Percentiles rank a stretch among this genome's conserved stretches.
Evolutionary conservation across 2,797 vertebrate species (phyloP).

Genomic region (Avahi laniger): DNA sequence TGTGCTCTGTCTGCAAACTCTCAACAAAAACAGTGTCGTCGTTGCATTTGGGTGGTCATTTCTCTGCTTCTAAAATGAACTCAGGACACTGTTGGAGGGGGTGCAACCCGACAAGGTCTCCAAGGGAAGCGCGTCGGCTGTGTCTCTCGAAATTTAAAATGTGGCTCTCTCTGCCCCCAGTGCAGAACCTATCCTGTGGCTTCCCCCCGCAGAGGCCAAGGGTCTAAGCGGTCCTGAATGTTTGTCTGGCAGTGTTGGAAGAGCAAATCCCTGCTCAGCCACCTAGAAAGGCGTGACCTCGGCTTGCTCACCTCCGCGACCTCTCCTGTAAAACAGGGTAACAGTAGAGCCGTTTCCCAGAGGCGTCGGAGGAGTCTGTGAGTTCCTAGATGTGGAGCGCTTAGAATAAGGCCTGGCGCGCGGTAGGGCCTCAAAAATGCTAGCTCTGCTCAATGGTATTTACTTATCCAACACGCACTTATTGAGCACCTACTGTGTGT

Average conservation of each 20-base stretch:
- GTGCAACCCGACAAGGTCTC: not conserved
- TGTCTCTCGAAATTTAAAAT: not conserved
- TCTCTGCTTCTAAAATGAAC: not conserved
- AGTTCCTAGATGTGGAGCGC: too few species aligned
- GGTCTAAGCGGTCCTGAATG: rapidly evolving
- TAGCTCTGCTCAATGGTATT: not conserved
- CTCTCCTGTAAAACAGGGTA: not conserved
- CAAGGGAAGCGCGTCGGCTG: not conserved
- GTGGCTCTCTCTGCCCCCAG: rapidly evolving
- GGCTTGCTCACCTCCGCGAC: not conserved
- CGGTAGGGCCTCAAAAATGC: not conserved
- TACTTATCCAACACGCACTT: too few species aligned
- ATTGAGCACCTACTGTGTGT: not conserved
- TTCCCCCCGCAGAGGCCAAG: not conserved
- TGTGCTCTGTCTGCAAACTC: not conserved
- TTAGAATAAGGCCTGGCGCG: not conserved
- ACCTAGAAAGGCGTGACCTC: not conserved
- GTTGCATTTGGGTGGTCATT: not conserved
- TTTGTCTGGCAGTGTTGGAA: not conserved
- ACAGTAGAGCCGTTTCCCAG: not conserved
- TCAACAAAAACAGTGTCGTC: not conserved
- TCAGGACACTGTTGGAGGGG: not conserved
- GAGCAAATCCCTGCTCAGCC: not conserved
- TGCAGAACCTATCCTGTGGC: not conserved
- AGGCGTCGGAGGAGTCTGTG: too few species aligned